Base-by-base conservation (phyloP, 1,140 invertebrate genomes). In the Penaeus vannamei region DNA sequence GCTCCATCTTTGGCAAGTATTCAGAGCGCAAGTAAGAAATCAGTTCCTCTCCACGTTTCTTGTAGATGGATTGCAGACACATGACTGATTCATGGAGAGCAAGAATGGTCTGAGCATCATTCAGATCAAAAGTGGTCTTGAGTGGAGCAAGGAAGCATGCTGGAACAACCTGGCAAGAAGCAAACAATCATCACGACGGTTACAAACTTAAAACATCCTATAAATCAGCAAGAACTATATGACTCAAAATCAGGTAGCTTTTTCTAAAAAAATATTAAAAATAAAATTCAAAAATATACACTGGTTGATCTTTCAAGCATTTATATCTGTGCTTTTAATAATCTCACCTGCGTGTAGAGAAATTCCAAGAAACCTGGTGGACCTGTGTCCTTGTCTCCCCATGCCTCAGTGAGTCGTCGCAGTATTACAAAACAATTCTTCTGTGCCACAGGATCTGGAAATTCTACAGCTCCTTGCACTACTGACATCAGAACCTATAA, bases 341-440 rank as follows among this genome's bases (percentile, higher is more conserved):
- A 53, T 76, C 29, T 81, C 69, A 91, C 90, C 89, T 91, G 91
- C 32, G 87, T 90, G 77, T 91, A 91, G 10, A 91, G 61, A 69
- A 91, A 91, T 60, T 91, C 84, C 32, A 90, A 62, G 64, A 90
- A 92, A 60, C 86, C 84, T 79, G 77, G 69, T 69, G 83, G 86
- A 62, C 93, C 89, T 4, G 29, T 26, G 29, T 89, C 89, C 36
- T 90, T 89, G 2, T 92, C 92, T 93, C 94, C 94, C 94, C 94
- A 95, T 10, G 93, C 81, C 85, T 94, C 94, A 2, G 95, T 93
- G 76, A 95, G 92, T 91, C 93, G 94, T 79, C 92, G 93, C 69
- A 95, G 92, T 83, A 94, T 95, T n/a, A 92, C 92, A 91, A 94
- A 95, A 91, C 94, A 95, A 19, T 93, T 93, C 91, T 94, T 95